Evolutionary conservation across 2,888 invertebrate species (phyloP).

Genomic region (Caenorhabditis zanzibari): DNA sequence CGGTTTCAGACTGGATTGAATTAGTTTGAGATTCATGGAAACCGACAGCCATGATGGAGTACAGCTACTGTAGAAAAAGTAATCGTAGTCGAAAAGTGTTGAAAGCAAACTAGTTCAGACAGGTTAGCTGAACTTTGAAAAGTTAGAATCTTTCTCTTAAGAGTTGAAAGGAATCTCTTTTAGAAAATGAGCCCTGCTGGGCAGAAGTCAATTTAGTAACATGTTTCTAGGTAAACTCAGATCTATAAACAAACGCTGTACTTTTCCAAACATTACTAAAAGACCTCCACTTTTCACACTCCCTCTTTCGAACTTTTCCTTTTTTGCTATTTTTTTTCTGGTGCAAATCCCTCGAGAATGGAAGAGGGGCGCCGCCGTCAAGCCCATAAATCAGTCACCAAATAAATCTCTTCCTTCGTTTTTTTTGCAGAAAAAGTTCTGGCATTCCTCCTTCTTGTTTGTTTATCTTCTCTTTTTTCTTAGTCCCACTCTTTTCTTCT

Average conservation of each 20-base stretch:
- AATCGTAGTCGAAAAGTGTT: not conserved
- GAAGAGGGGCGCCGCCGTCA: constrained; percentile 38
- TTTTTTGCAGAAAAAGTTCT: constrained; percentile 32
- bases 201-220: no score
- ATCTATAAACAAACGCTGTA: not conserved
- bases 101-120: not conserved
- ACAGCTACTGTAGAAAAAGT: no score
- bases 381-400: constrained; percentile 54
- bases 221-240: no score
- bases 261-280: constrained; percentile 1
- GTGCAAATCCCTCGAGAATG: constrained; percentile 28
- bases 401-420: constrained; percentile 49
- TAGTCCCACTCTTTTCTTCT: constrained; percentile 10
- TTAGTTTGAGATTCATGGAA: no score
- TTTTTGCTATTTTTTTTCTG: constrained; percentile 5
- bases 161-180: no score
- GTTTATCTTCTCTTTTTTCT: constrained; percentile 37
- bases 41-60: no score
- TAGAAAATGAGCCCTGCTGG: no score
- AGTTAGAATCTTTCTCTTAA: no score
- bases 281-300: constrained; percentile 23
- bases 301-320: constrained; percentile 25
- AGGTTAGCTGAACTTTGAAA: no score
- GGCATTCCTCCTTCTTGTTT: constrained; percentile 41
- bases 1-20: no score